phyloP scores from a whole-genome alignment of 2,888 invertebrate species.

The Limnephilus marmoratus region DNA sequence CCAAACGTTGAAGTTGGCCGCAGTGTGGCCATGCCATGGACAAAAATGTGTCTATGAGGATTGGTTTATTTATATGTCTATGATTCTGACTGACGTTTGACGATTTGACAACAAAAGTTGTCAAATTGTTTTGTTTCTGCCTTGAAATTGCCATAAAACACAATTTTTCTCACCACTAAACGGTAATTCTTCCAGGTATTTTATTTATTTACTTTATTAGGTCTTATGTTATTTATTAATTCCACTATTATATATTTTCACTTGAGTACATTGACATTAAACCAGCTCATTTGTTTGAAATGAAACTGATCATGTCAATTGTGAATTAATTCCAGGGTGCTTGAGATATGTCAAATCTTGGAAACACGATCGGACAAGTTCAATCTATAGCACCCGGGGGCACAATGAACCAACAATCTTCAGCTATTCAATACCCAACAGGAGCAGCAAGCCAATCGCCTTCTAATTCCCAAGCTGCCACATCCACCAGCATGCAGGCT shows the following conservation, averaged over 20 bases:
- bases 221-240: not conserved
- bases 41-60: no score
- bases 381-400: conserved; percentile 44
- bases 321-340: conserved; percentile 43
- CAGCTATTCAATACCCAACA: conserved; percentile 60
- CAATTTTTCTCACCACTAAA: not conserved
- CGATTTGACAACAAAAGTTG: not conserved
- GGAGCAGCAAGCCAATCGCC: conserved; percentile 43
- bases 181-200: not conserved
- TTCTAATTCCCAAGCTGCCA: conserved; percentile 72
- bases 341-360: conserved; percentile 55
- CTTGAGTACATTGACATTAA: not conserved
- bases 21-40: no score
- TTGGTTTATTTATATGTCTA: no score
- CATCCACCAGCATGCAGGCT: conserved; percentile 69
- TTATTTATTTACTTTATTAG: not conserved
- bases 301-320: not conserved
- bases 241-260: not conserved
- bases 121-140: not conserved
- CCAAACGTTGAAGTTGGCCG: no score
- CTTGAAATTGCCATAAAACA: not conserved
- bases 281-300: not conserved
- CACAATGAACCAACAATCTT: conserved; percentile 60
- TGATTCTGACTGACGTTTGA: not conserved
- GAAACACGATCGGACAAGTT: conserved; percentile 54